These are phyloP conservation scores for Chionodraco myersi DNA, from an alignment of 2,113 vertebrate species.

Conservation along the genomic window DNA sequence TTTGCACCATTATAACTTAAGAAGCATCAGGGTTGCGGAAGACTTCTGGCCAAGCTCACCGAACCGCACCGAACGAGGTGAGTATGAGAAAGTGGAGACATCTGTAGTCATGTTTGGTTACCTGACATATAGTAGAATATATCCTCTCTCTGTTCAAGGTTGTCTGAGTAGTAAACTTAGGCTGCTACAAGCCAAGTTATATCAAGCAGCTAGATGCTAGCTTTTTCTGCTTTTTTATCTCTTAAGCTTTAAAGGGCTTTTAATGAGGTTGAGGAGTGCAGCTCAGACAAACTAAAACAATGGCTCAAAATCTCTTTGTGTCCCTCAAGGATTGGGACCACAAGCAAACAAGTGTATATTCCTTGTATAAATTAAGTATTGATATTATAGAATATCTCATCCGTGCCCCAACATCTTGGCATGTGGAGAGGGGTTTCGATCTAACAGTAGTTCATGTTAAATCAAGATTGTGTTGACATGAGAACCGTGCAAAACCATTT, in stretches of 20 bases:
- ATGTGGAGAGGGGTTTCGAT: neutral
- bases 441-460: neutral
- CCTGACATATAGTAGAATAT: too few species aligned
- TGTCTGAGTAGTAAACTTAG: too few species aligned
- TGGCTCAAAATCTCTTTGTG: neutral
- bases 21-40: neutral
- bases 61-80: too few species aligned
- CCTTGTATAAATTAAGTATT: neutral
- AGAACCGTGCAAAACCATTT: slow-evolving; percentile 6
- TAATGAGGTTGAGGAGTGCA: too few species aligned
- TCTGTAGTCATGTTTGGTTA: too few species aligned
- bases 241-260: neutral
- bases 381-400: neutral
- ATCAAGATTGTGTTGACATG: neutral
- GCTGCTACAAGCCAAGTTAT: too few species aligned
- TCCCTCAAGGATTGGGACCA: neutral
- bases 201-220: too few species aligned
- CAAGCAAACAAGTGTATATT: neutral
- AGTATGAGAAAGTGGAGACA: too few species aligned
- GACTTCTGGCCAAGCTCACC: neutral
- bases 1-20: too few species aligned
- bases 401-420: neutral
- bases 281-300: too few species aligned
- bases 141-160: too few species aligned
- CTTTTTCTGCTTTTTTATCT: neutral